These are phyloP conservation scores for Cryptus viduatorius DNA, from an alignment of 2,888 invertebrate species.

Conservation along the genomic window DNA sequence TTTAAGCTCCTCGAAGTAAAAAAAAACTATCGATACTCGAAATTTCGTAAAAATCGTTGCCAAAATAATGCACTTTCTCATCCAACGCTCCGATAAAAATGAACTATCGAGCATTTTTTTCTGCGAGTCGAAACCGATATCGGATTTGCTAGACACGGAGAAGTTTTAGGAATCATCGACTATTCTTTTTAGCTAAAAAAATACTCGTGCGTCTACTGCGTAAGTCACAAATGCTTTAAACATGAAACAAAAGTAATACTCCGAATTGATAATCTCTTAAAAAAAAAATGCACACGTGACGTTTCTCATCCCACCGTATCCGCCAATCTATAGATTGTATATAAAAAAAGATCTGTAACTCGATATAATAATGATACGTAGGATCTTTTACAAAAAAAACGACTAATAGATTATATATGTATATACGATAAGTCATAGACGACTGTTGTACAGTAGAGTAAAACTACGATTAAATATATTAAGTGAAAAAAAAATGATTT, in stretches of 20 bases:
- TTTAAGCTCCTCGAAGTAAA: constrained; percentile 14
- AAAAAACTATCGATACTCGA: constrained; percentile 18
- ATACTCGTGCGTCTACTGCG: constrained; percentile 38
- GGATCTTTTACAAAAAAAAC: constrained; percentile 73
- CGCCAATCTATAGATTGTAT: constrained; percentile 71
- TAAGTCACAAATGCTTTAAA: constrained; percentile 50
- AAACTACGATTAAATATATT: constrained; percentile 72
- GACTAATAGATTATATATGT: constrained; percentile 74
- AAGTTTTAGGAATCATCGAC: neutral
- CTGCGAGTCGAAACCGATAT: constrained; percentile 19
- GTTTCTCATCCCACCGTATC: constrained; percentile 60
- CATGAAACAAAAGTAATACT: constrained; percentile 42
- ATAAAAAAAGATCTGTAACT: constrained; percentile 72
- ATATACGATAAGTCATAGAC: constrained; percentile 73
- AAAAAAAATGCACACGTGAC: constrained; percentile 47
- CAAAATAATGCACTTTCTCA: constrained; percentile 46
- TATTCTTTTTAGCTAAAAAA: constrained; percentile 33
- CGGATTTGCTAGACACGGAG: neutral
- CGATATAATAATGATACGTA: constrained; percentile 60
- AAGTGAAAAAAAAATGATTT: constrained; percentile 57
- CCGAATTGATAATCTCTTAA: constrained; percentile 43
- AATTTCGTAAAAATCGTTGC: constrained; percentile 48
- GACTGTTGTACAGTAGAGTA: constrained; percentile 78
- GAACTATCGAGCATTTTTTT: constrained; percentile 16
- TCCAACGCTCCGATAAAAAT: neutral